Evolutionary conservation across 2,797 vertebrate genomes (phyloP).

Genomic region (Crypturellus tataupa): DNA sequence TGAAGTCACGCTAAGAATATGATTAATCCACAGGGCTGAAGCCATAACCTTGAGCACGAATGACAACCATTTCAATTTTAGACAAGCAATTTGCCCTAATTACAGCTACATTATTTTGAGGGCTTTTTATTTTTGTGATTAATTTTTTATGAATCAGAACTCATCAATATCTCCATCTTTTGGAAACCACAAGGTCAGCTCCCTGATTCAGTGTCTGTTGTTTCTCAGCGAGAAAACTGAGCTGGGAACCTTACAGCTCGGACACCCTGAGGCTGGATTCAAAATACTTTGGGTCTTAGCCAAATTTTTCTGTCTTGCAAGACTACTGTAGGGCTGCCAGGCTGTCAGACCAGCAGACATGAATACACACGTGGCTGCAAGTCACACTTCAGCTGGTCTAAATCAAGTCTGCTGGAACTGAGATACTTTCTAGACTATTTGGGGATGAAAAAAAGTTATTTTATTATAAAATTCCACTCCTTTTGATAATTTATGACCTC

Average conservation of each 20-base stretch:
- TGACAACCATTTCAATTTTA: neutral
- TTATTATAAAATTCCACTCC: neutral
- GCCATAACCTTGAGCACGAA: neutral
- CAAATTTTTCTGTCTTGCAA: neutral
- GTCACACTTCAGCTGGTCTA: neutral
- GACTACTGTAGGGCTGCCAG: neutral
- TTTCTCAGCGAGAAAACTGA: neutral
- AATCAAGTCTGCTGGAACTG: neutral
- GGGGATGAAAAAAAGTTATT: neutral
- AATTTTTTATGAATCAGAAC: neutral
- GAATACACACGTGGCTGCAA: neutral
- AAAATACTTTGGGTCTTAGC: neutral
- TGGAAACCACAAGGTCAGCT: neutral
- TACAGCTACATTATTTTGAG: neutral
- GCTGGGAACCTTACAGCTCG: neutral
- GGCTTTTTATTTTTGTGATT: too few species aligned
- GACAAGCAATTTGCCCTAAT: neutral
- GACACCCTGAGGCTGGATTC: neutral
- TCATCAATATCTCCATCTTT: neutral
- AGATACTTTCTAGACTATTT: neutral
- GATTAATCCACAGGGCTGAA: neutral
- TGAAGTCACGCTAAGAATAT: neutral
- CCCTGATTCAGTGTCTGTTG: neutral
- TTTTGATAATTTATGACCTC: neutral
- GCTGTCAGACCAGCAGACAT: neutral